Percentiles rank a stretch among this genome's conserved stretches.
Evolutionary conservation across 2,888 invertebrate species (phyloP).

Genomic region (Escarpia spicata): DNA sequence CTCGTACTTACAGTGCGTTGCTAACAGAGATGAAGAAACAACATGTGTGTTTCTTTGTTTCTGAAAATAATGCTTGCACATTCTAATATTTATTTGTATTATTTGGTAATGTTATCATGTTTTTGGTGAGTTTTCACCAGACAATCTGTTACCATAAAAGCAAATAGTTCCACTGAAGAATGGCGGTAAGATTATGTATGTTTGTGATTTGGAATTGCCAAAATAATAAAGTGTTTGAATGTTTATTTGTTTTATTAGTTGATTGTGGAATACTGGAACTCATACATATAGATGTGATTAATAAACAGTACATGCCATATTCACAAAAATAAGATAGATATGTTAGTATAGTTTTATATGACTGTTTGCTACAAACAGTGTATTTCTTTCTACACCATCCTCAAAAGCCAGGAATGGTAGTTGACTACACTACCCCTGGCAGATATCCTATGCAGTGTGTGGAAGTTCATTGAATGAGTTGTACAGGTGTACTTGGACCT

Average conservation of each 20-base stretch:
- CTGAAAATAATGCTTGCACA: background rate
- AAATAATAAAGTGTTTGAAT: background rate
- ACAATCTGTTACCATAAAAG: background rate
- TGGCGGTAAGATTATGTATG: background rate
- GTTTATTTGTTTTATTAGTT: background rate
- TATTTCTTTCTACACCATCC: background rate
- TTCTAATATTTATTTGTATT: background rate
- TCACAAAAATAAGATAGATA: background rate
- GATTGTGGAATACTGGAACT: background rate
- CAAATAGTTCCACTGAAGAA: background rate
- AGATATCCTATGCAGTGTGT: too few species aligned
- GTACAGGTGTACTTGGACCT: too few species aligned
- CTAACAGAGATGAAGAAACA: background rate
- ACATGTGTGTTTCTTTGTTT: background rate
- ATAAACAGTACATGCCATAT: background rate
- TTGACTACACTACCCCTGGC: too few species aligned
- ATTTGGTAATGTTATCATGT: background rate
- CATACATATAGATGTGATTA: background rate
- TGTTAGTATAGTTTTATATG: background rate
- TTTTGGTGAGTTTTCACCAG: background rate
- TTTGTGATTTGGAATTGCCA: conserved; percentile 5
- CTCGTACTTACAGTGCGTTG: background rate
- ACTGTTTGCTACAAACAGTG: background rate
- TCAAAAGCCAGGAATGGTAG: too few species aligned
- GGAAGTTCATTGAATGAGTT: too few species aligned